Evolutionary conservation across 2,113 vertebrate genomes (phyloP).

Genomic region (Okapia johnstoni): DNA sequence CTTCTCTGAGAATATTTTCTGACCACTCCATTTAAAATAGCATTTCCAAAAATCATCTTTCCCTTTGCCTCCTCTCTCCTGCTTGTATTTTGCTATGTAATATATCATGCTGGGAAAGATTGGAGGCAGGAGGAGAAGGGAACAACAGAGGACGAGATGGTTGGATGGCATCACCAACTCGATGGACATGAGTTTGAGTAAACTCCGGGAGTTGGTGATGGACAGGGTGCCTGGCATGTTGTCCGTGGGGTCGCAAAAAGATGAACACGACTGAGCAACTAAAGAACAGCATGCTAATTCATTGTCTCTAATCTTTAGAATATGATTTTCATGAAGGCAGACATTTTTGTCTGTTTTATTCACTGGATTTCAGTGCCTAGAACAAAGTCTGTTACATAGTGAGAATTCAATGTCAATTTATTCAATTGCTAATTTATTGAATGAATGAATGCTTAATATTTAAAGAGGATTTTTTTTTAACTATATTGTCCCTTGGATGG

Average conservation of each 20-base stretch:
- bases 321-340: neutral
- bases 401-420: neutral
- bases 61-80: neutral
- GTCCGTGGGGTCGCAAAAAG: neutral
- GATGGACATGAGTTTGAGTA: neutral
- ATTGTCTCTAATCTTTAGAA: neutral
- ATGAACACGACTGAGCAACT: accelerated
- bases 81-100: neutral
- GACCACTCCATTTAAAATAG: neutral
- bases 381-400: neutral
- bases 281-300: neutral
- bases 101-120: neutral
- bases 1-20: neutral
- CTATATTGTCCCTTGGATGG: neutral
- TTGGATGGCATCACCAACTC: neutral
- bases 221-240: neutral
- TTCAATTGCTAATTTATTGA: neutral
- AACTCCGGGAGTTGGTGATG: neutral
- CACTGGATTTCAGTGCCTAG: neutral
- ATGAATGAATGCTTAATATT: neutral
- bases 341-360: neutral
- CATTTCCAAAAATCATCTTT: neutral
- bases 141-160: neutral
- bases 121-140: neutral
- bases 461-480: neutral